Evolutionary conservation across 2,113 vertebrate species (phyloP).

Genomic region (Gymnorhina tibicen): DNA sequence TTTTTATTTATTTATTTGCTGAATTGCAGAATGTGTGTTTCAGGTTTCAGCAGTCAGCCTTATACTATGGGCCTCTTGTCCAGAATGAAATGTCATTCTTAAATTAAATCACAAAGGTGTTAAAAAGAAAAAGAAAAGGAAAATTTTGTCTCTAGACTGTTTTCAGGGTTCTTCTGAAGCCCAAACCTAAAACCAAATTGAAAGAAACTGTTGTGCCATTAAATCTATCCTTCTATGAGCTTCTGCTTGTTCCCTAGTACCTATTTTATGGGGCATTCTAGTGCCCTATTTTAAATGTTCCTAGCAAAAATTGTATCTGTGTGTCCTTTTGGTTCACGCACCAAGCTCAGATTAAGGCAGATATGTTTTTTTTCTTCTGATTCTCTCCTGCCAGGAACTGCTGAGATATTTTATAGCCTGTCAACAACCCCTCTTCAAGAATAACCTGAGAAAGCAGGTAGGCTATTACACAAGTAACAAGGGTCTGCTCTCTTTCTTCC

Average conservation of each 20-base stretch:
- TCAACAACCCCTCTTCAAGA: conserved; percentile 14
- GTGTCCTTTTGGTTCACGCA: not conserved
- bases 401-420: not conserved
- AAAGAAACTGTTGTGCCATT: not conserved
- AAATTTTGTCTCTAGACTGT: not conserved
- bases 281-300: not conserved
- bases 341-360: not conserved
- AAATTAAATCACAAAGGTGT: not conserved
- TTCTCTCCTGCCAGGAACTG: not conserved
- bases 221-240: not conserved
- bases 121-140: not conserved
- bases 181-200: not conserved
- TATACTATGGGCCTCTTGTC: not conserved
- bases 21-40: not conserved
- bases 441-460: conserved; percentile 2
- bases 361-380: not conserved
- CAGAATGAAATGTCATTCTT: not conserved
- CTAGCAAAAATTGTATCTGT: not conserved
- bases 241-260: not conserved
- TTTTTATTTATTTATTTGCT: conserved; percentile 8
- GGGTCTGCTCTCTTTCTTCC: conserved; percentile 5
- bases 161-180: conserved; percentile 4
- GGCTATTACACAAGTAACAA: conserved; percentile 6
- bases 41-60: not conserved
- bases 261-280: not conserved